Evolutionary conservation across 2,113 vertebrate genomes (phyloP).

Genomic region (Mobula birostris): DNA sequence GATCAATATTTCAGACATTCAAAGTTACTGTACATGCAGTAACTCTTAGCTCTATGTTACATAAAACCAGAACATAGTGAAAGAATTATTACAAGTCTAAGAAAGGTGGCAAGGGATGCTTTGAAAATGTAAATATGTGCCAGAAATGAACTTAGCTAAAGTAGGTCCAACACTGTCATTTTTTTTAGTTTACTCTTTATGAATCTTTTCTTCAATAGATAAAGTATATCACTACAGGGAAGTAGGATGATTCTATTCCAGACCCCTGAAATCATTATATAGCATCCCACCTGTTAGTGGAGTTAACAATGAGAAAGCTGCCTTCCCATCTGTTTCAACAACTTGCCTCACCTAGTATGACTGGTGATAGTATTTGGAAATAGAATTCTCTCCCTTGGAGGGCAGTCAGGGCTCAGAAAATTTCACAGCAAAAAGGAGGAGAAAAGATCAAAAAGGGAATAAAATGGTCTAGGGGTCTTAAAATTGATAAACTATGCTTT

Average conservation of each 20-base stretch:
- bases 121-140: not conserved
- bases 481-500: not conserved
- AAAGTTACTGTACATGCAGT: not conserved
- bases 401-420: not conserved
- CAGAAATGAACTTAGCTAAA: not conserved
- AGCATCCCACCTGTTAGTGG: not conserved
- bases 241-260: not conserved
- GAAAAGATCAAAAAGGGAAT: not conserved
- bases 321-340: not conserved
- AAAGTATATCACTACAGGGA: not conserved
- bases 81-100: not conserved
- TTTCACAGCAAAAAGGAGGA: not conserved
- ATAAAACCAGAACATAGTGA: not conserved
- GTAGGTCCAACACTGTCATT: not conserved
- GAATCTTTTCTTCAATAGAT: not conserved
- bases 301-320: not conserved
- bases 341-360: not conserved
- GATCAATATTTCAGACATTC: not conserved
- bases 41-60: too few relatives aligned
- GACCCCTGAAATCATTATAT: not conserved
- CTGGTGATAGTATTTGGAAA: not conserved
- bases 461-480: not conserved
- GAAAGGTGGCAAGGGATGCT: not conserved
- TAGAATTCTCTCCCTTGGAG: not conserved
- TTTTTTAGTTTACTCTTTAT: not conserved